These are phyloP conservation scores for Oophaga sylvatica DNA, from an alignment of 2,797 vertebrate genomes.

Conservation along the genomic window DNA sequence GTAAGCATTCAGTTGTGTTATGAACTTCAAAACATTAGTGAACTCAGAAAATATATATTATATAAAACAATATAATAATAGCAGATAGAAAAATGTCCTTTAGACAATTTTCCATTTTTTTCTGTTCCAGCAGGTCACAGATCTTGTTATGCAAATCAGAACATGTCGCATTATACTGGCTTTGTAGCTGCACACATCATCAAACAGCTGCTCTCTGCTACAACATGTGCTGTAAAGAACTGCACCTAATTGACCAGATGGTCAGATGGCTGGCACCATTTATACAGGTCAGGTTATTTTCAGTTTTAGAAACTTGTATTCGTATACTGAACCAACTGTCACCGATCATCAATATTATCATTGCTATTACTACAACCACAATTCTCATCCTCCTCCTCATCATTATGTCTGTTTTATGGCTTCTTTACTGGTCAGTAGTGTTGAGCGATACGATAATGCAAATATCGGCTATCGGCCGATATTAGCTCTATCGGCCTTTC, in stretches of 20 bases:
- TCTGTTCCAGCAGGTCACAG: not conserved
- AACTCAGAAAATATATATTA: not conserved
- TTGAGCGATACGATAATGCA: no score
- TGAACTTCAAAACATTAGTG: not conserved
- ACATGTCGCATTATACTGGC: not conserved
- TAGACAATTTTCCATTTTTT: not conserved
- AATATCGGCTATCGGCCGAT: no score
- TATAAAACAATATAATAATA: not conserved
- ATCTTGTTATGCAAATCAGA: not conserved
- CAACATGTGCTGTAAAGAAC: not conserved
- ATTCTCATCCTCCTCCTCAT: not conserved
- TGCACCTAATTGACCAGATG: conserved; percentile 38
- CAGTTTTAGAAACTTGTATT: not conserved
- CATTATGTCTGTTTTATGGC: not conserved
- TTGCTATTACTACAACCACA: not conserved
- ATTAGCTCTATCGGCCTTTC: no score
- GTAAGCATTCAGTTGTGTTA: not conserved
- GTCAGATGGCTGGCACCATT: not conserved
- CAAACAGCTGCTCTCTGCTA: conserved; percentile 28
- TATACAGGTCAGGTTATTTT: not conserved
- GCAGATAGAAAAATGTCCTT: not conserved
- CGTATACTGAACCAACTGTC: not conserved
- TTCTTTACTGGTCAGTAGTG: no score
- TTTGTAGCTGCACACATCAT: conserved; percentile 4
- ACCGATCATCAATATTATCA: not conserved